Evolutionary conservation across 2,888 invertebrate species (phyloP).

Genomic region (Drosophila mulleri): DNA sequence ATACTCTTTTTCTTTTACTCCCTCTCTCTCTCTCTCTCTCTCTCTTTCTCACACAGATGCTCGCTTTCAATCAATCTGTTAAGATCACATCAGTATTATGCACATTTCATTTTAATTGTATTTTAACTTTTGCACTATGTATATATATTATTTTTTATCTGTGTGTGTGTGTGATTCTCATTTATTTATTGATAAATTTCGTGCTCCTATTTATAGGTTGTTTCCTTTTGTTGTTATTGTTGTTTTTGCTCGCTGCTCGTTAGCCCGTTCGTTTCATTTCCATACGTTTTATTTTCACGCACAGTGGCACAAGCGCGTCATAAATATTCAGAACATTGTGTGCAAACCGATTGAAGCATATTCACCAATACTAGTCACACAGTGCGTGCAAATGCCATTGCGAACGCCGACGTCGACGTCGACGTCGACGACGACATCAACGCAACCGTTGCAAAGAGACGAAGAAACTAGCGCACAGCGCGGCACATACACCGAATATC

Average conservation of each 20-base stretch:
- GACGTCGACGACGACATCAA: slow-evolving; percentile 13
- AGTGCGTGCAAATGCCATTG: slow-evolving; percentile 70
- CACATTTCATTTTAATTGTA: slow-evolving; percentile 35
- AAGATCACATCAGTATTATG: slow-evolving; percentile 30
- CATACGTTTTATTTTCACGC: slow-evolving; percentile 59
- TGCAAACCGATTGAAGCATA: neutral
- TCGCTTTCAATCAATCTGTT: slow-evolving; percentile 44
- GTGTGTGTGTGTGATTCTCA: neutral
- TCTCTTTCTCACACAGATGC: slow-evolving; percentile 1
- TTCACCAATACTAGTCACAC: slow-evolving; percentile 37
- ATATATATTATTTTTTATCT: slow-evolving; percentile 31
- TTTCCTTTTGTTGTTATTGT: slow-evolving; percentile 15
- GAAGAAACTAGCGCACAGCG: slow-evolving; percentile 33
- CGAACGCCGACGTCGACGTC: slow-evolving; percentile 12
- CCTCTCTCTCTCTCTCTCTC: neutral
- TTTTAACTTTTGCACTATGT: slow-evolving; percentile 42
- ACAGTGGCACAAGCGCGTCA: slow-evolving; percentile 37
- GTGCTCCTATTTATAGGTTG: slow-evolving; percentile 67
- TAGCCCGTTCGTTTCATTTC: slow-evolving; percentile 58
- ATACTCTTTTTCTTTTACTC: neutral
- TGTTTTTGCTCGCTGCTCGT: slow-evolving; percentile 31
- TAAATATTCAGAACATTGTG: neutral
- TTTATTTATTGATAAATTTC: slow-evolving; percentile 61
- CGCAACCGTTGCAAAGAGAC: slow-evolving; percentile 30
- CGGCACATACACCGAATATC: slow-evolving; percentile 58